These are phyloP conservation scores for Amphipoea oculea DNA, from an alignment of 2,888 invertebrate genomes.

Conservation along the genomic window DNA sequence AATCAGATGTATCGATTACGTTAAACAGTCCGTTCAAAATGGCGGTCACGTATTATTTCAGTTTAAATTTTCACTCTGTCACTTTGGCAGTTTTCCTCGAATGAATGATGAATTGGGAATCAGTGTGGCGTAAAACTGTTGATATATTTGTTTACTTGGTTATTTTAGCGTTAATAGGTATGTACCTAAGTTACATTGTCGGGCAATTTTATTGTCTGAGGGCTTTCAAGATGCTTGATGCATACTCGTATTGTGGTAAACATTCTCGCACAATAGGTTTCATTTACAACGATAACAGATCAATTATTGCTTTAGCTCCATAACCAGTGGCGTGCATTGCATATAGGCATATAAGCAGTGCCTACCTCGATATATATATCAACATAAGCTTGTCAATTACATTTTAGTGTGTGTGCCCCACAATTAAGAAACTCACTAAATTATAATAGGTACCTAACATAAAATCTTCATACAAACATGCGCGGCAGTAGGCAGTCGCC, in stretches of 20 bases:
- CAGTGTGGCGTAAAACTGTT: conserved; percentile 60
- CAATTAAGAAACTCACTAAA: too few relatives aligned
- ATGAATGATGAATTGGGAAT: conserved; percentile 64
- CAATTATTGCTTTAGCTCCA: too few relatives aligned
- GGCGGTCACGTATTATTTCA: conserved; percentile 79
- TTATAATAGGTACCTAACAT: too few relatives aligned
- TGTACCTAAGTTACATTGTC: not conserved
- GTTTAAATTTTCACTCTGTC: conserved; percentile 81
- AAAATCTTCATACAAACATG: too few relatives aligned
- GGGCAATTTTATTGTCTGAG: not conserved
- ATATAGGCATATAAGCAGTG: too few relatives aligned
- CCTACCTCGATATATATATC: too few relatives aligned
- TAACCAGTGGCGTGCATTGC: too few relatives aligned
- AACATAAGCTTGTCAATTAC: too few relatives aligned
- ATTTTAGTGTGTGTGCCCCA: too few relatives aligned
- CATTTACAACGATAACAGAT: not conserved
- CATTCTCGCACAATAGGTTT: not conserved
- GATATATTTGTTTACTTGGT: conserved; percentile 56
- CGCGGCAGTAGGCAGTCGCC: too few relatives aligned
- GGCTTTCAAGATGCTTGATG: not conserved
- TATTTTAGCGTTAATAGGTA: conserved; percentile 17
- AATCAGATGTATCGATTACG: conserved; percentile 81
- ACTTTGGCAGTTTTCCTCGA: conserved; percentile 74
- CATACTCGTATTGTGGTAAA: not conserved
- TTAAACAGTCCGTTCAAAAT: conserved; percentile 76